Evolutionary conservation across 2,797 vertebrate genomes (phyloP), one percentile per base, ranked within the genome.

Genomic region (Cuculus canorus): DNA sequence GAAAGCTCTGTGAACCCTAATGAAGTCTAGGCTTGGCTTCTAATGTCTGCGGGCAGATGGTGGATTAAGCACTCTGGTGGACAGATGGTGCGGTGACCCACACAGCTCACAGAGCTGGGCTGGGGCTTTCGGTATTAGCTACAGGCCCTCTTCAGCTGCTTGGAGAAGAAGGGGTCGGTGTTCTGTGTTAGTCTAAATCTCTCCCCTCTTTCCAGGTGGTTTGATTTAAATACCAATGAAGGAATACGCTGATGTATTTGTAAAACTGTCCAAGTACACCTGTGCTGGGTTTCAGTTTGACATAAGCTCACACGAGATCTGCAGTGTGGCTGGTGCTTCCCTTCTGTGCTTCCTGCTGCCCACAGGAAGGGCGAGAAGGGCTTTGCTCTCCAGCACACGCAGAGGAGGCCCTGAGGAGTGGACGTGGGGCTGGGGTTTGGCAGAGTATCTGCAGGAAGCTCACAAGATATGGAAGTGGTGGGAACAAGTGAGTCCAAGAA

Each of bases 61-160:
- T 90, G 13, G 17, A 68, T 90, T 95, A 91, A 94, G 45, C 13
- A 22, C 17, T 70, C 50, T 57, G 82, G 43, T 47, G 81, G 81
- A 63, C 96, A 96, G 93, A 93, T 96, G 95, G 87, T 37, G 43
- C 84, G 59, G 41, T 85, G 90, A 93, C 78, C 80, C 87, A n/a
- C 27, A 15, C 57, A 14, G 43, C 50, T 84, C 88, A 39, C 4
- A 76, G 71, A 87, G 37, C 47, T 76, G 39, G 78, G 39, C 41
- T 69, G 64, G 39, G 59, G 61, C 72, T 96, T 85, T 91, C 82
- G 27, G 65, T 86, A 25, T 82, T 39, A 23, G 80, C 72, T 66
- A 25, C 48, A 77, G 22, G 33, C 52, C 17, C 39, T 81, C 72
- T 86, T 85, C 72, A 18, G 47, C 75, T 64, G 59, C 43, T 83